Evolutionary conservation across 1,140 invertebrate species (phyloP).

Genomic region (Stegodyphus dumicola): DNA sequence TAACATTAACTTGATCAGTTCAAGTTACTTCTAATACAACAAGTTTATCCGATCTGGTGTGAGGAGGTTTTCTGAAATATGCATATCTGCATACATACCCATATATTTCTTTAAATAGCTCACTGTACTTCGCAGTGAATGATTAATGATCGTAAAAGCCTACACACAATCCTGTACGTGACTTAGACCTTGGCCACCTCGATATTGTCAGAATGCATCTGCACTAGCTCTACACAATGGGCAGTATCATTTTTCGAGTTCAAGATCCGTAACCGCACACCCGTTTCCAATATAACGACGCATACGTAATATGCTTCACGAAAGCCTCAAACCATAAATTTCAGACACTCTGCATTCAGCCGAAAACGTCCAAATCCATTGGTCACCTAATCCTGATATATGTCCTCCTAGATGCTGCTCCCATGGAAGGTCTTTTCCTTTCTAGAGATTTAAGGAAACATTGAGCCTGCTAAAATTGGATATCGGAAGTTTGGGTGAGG

Average conservation of each 20-base stretch:
- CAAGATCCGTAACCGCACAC: background rate
- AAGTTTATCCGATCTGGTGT: too few species aligned
- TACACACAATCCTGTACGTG: too few species aligned
- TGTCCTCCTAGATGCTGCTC: constrained; percentile 5
- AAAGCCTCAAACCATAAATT: constrained; percentile 3
- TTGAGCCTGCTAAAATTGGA: constrained; percentile 32
- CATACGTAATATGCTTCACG: constrained; percentile 3
- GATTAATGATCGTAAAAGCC: too few species aligned
- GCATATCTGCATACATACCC: too few species aligned
- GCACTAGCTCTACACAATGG: too few species aligned
- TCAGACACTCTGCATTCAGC: constrained; percentile 20
- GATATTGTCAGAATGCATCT: too few species aligned
- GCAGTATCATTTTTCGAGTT: background rate
- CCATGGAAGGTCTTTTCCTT: background rate
- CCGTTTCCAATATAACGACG: constrained; percentile 11
- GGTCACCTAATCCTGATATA: constrained; percentile 48
- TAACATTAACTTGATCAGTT: too few species aligned
- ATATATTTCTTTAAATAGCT: too few species aligned
- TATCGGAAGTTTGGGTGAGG: constrained; percentile 3
- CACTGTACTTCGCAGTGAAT: too few species aligned
- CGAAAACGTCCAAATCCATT: constrained; percentile 4
- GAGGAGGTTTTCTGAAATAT: too few species aligned
- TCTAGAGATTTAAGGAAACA: constrained; percentile 29
- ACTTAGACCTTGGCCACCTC: too few species aligned
- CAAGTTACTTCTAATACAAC: too few species aligned